Evolutionary conservation across 1,140 invertebrate species (phyloP), one percentile per base, ranked within the genome.

Genomic region (Archegozetes longisetosus): DNA sequence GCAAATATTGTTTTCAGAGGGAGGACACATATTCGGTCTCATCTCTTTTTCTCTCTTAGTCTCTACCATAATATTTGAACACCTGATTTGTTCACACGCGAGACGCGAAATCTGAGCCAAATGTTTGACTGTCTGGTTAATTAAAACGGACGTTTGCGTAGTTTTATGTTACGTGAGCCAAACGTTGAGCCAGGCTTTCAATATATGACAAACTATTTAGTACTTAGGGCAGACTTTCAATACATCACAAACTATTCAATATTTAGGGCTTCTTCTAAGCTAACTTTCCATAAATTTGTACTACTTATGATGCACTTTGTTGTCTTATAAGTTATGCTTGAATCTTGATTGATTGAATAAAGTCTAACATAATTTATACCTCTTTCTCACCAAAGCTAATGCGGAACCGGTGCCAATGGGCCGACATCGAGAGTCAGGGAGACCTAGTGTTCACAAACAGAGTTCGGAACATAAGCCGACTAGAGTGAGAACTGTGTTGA

Each of bases 401-500:
- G 63, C 64, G 13, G 66, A 67, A 49, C 65, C 67, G 9, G 62
- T 66, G 63, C 61, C 55, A 29, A 56, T 40, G 25, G 64, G 29
- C 55, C 40, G 59, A 13, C 61, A 60, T 40, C 54, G 64, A 28
- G 64, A 65, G 24, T 62, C 61, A 47, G 62, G 64, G 14, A 47
- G 66, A 28, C 64, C 66, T 32, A 65, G 66, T 48, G 66, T 20
- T 68, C n/a, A n/a, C n/a, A 29, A 49, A 4, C 47, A 60, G 12
- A 60, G 32, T 56, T 32, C 61, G 62, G 66, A 73, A 63, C 72
- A 75, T 61, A 98, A 98, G 71, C 91, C 94, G 0, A 97, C 95
- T 2, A 76, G 95, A 65, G 92, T 98, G 3, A 80, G 95, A 56
- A 98, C 94, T 1, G 95, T 99, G 1, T 80, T 98, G 3, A 98